Conservation (phyloP, 1,140 invertebrate genomes). For the Ceratitis capitata region DNA sequence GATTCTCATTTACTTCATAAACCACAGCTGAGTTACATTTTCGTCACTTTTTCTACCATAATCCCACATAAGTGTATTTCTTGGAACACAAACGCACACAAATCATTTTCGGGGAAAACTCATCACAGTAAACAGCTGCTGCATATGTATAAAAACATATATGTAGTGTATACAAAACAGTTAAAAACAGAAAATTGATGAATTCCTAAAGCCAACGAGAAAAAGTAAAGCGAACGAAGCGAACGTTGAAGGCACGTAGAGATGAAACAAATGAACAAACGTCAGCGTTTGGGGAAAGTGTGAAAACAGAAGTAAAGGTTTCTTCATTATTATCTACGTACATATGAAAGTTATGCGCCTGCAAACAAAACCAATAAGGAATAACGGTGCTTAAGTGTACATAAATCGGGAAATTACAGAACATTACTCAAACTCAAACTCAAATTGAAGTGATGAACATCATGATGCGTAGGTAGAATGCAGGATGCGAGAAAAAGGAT, state of each 20-base stretch:
- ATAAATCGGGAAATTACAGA: constrained; percentile 13
- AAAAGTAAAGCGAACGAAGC: background rate
- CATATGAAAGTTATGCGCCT: too few species aligned
- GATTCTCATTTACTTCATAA: background rate
- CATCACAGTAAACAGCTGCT: background rate
- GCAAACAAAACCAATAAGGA: background rate
- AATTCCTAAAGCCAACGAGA: background rate
- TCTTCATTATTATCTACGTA: background rate
- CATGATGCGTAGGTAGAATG: background rate
- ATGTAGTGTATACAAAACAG: background rate
- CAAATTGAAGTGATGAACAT: background rate
- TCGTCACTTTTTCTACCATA: background rate
- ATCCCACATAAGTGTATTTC: background rate
- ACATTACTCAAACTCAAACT: background rate
- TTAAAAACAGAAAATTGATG: background rate
- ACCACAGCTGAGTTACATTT: background rate
- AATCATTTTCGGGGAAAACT: constrained; percentile 4
- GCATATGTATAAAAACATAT: background rate
- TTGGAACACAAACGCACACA: background rate
- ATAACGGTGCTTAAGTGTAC: background rate
- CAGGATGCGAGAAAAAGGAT: background rate
- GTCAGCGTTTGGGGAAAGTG: background rate
- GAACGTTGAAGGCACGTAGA: too few species aligned
- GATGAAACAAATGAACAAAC: background rate
- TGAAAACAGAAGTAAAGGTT: background rate